Percentiles rank a stretch among this genome's conserved stretches.
Evolutionary conservation across 1,140 invertebrate species (phyloP).

Genomic region (Meloidogyne floridensis): DNA sequence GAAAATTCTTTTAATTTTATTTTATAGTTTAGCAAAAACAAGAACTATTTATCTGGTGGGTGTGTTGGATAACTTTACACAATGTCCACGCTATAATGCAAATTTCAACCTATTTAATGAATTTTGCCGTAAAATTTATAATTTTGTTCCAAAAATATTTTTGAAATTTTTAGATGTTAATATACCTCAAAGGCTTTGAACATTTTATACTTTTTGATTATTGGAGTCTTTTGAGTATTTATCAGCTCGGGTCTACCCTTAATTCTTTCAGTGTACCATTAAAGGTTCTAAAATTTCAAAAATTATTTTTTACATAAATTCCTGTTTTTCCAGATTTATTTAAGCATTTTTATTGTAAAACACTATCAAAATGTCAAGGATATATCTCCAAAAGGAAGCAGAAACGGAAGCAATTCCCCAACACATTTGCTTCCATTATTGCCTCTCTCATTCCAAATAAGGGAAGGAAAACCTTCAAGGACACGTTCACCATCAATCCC

Average conservation of each 20-base stretch:
- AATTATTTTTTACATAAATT: neutral
- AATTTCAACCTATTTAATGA: slow-evolving; percentile 17
- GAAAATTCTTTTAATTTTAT: neutral
- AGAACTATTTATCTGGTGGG: slow-evolving; percentile 32
- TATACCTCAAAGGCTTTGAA: neutral
- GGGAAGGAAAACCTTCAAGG: neutral
- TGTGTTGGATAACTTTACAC: slow-evolving; percentile 40
- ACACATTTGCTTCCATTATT: neutral
- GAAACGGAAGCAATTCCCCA: neutral
- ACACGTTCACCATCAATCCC: neutral
- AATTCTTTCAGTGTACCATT: slow-evolving; percentile 20
- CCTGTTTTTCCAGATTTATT: slow-evolving; percentile 9
- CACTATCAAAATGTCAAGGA: slow-evolving; percentile 18
- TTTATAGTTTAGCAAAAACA: slow-evolving; percentile 26
- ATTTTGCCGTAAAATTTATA: slow-evolving; percentile 3
- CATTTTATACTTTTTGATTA: slow-evolving; percentile 9
- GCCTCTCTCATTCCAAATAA: neutral
- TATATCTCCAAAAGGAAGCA: neutral
- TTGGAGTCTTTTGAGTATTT: slow-evolving; percentile 22
- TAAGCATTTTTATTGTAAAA: slow-evolving; percentile 20
- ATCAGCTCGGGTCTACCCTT: neutral
- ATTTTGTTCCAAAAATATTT: neutral
- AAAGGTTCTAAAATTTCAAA: slow-evolving; percentile 9
- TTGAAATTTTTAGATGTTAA: neutral
- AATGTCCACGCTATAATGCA: slow-evolving; percentile 33